These are phyloP conservation scores for Brachypalpus laphriformis DNA, from an alignment of 2,888 invertebrate genomes.

Conservation along the genomic window DNA sequence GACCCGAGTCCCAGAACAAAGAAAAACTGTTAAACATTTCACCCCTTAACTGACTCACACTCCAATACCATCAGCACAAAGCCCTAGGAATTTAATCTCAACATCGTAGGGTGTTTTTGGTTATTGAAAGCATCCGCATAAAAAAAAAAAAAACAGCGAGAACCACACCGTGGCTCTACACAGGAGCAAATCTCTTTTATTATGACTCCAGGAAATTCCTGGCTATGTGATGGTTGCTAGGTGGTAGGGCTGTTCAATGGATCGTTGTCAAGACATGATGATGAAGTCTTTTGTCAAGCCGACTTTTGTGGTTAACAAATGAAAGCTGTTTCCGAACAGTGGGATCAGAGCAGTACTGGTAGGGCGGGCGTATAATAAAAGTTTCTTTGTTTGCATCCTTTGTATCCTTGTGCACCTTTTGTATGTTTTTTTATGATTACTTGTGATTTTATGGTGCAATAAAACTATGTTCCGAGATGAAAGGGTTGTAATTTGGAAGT, in stretches of 20 bases:
- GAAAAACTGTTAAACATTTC: background rate
- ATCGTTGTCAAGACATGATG: constrained; percentile 56
- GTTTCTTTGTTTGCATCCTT: constrained; percentile 58
- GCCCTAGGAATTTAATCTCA: constrained; percentile 70
- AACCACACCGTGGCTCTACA: background rate
- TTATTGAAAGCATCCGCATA: constrained; percentile 64
- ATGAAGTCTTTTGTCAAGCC: constrained; percentile 70
- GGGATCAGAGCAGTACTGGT: background rate
- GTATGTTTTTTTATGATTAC: constrained; percentile 57
- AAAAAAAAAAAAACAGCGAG: constrained; percentile 3
- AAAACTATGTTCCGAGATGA: constrained; percentile 46
- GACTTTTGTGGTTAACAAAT: constrained; percentile 70
- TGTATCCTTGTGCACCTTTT: constrained; percentile 44
- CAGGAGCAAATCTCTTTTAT: constrained; percentile 61
- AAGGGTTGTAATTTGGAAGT: constrained; percentile 46
- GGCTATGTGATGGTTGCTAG: background rate
- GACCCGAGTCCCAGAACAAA: constrained; percentile 28
- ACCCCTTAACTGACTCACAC: background rate
- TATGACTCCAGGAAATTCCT: constrained; percentile 66
- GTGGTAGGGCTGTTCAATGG: constrained; percentile 37
- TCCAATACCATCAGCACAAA: constrained; percentile 12
- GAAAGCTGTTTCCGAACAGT: constrained; percentile 47
- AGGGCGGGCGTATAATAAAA: constrained; percentile 43
- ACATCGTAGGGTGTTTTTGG: constrained; percentile 53
- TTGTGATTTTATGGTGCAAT: constrained; percentile 64